A percentile compares a stretch with the other conserved stretches of the same genome.
phyloP scores from a whole-genome alignment of 2,797 vertebrate species.

The Melanotaenia maccullochi region DNA sequence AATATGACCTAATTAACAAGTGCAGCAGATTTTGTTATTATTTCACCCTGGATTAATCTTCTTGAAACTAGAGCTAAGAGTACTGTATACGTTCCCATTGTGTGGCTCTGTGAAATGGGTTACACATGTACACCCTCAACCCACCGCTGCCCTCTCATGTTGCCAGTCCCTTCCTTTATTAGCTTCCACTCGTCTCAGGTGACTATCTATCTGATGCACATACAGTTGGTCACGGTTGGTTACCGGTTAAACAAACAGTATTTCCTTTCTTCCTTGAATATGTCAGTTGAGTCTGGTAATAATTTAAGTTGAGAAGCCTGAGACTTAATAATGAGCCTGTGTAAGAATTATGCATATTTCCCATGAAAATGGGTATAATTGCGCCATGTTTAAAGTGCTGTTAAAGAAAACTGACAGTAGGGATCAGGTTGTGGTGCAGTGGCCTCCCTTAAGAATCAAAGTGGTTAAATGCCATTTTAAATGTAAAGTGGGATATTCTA shows the following conservation, averaged over 20 bases:
- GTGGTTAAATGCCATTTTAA: conserved; percentile 50
- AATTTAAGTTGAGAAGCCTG: conserved; percentile 58
- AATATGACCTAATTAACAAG: conserved; percentile 78
- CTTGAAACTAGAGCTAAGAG: conserved; percentile 67
- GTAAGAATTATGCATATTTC: conserved; percentile 66
- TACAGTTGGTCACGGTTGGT: conserved; percentile 44
- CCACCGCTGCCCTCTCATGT: conserved; percentile 52
- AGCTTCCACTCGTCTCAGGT: conserved; percentile 66
- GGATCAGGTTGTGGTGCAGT: conserved; percentile 53
- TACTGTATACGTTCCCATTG: conserved; percentile 75
- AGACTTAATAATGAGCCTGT: conserved; percentile 53
- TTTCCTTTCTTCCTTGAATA: conserved; percentile 61
- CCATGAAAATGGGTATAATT: conserved; percentile 74
- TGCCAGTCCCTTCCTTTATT: conserved; percentile 47
- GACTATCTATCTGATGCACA: conserved; percentile 31
- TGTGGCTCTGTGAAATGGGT: conserved; percentile 74
- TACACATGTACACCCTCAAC: conserved; percentile 70
- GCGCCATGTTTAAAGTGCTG: conserved; percentile 53
- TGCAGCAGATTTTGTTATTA: conserved; percentile 73
- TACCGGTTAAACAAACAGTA: conserved; percentile 72
- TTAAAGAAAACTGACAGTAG: conserved; percentile 69
- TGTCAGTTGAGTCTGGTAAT: conserved; percentile 71
- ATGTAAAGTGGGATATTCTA: conserved; percentile 46
- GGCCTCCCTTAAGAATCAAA: conserved; percentile 54
- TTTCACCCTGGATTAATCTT: conserved; percentile 73